phyloP scores from a whole-genome alignment of 2,113 vertebrate genomes.

The Lepus americanus region DNA sequence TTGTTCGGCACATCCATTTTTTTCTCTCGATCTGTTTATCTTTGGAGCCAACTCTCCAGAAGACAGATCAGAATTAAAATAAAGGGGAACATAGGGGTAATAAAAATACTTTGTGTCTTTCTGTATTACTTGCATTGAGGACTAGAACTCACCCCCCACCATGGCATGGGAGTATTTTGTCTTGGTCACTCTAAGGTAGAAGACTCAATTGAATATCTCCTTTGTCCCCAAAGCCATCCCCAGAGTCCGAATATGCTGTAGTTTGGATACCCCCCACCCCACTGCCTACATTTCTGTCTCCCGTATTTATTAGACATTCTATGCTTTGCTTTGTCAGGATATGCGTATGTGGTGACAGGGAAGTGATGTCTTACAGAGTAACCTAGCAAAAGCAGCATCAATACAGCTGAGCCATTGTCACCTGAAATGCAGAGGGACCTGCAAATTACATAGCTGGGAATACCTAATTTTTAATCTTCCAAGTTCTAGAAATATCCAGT shows the following conservation, averaged over 20 bases:
- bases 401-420: not conserved
- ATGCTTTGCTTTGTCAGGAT: constrained; percentile 46
- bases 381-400: not conserved
- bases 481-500: not conserved
- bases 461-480: constrained; percentile 33
- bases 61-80: constrained; percentile 55
- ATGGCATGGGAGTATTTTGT: constrained; percentile 4
- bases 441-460: not conserved
- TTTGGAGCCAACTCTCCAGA: not conserved
- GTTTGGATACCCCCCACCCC: not conserved
- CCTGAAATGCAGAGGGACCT: not conserved
- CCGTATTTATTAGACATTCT: not conserved
- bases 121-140: constrained; percentile 13
- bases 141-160: constrained; percentile 1
- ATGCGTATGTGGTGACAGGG: not conserved
- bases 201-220: constrained; percentile 62
- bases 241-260: not conserved
- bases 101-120: constrained; percentile 44
- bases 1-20: not conserved
- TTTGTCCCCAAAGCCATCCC: constrained; percentile 74
- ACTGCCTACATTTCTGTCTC: not conserved
- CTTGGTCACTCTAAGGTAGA: not conserved
- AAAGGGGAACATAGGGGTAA: not conserved
- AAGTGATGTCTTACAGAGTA: constrained; percentile 36
- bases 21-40: constrained; percentile 21